phyloP scores from a whole-genome alignment of 2,797 vertebrate species.

The Acanthis flammea region DNA sequence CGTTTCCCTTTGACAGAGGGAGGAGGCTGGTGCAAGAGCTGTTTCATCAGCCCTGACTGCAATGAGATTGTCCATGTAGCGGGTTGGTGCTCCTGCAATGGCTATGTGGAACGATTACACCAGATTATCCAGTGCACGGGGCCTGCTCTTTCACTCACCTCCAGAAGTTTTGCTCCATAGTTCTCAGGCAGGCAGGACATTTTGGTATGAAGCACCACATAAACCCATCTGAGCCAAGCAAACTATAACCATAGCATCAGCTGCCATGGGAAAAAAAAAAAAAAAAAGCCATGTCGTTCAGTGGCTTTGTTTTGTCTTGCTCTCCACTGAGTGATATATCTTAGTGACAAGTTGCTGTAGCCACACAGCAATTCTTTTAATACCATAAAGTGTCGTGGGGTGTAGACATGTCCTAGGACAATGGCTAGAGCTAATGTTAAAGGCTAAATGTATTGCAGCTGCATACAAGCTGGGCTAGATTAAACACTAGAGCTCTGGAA shows the following conservation, averaged over 20 bases:
- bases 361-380: background rate
- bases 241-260: background rate
- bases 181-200: background rate
- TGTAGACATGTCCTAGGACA: slow-evolving; percentile 30
- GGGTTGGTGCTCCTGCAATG: background rate
- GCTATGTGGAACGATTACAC: rapidly evolving
- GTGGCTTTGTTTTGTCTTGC: background rate
- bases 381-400: background rate
- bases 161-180: background rate
- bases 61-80: background rate
- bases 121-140: background rate
- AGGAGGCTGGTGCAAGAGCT: background rate
- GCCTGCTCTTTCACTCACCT: background rate
- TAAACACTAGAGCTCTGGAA: background rate
- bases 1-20: background rate
- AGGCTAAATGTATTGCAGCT: slow-evolving; percentile 41
- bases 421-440: slow-evolving; percentile 26
- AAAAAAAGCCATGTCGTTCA: background rate
- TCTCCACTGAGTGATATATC: background rate
- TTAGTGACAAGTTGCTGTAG: slow-evolving; percentile 3
- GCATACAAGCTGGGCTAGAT: slow-evolving; percentile 5
- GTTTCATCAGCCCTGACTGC: background rate
- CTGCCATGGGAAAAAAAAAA: background rate
- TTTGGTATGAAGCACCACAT: background rate
- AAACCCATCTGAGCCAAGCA: background rate